Evolutionary conservation across 2,797 vertebrate genomes (phyloP), one percentile per base, ranked within the genome.

Genomic region (Momotus momota): DNA sequence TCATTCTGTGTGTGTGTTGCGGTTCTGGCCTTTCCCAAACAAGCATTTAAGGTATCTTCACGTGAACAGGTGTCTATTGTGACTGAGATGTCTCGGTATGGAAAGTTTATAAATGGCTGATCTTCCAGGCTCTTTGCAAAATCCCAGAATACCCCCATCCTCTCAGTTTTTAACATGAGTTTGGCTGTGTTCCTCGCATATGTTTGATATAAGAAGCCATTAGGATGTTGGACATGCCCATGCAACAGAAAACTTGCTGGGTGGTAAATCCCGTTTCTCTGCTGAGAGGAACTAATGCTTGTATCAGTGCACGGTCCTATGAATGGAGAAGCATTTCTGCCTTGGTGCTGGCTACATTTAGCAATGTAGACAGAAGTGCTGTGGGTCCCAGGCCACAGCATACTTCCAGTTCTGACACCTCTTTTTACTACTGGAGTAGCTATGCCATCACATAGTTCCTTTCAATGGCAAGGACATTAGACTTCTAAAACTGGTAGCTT

Each of bases 221-320:
- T 45, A 27, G 31, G 25, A 18, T 55, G 38, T 19, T 49, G 22
- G 40, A 40, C 1, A 1, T 62, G 31, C 15, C 57, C 8, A 23
- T 4, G 4, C 15, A 29, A 62, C 60, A 83, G 18, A 64, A 74
- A 38, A 45, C 16, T 88, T 0, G 0, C 4, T 22, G 31, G 7
- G 5, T 27, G 9, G 21, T 66, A 54, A 58, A 3, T 81, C 5
- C 31, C 43, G 73, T 80, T 66, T 19, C 29, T 17, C 51, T 62
- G 10, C 16, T 27, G 41, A 81, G 46, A 55, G 13, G 21, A 82
- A 14, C 16, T 41, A 71, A 35, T 62, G n/a, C 20, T 27, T 4
- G 0, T 40, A 38, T 12, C 22, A 20, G 15, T 48, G 23, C 31
- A 21, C 0, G 0, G 29, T 45, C 18, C 19, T 86, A 6, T n/a